Evolutionary conservation across 2,888 invertebrate species (phyloP).

Genomic region (Steinernema carpocapsae): DNA sequence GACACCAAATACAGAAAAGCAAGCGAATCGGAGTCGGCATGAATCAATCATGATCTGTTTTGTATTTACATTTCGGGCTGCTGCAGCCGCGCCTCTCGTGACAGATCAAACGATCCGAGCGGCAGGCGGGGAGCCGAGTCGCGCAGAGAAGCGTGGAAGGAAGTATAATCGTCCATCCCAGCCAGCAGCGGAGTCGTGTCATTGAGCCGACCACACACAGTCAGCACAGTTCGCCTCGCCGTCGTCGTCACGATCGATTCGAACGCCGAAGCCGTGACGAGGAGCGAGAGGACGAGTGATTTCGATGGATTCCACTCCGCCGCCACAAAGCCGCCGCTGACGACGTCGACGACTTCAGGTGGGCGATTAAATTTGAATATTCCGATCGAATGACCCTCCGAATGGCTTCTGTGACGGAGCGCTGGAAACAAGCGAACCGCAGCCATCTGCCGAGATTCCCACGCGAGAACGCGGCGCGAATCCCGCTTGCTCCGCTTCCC

Average conservation of each 20-base stretch:
- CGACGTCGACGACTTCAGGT: slow-evolving; percentile 12
- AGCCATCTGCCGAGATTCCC: not conserved
- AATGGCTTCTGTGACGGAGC: slow-evolving; percentile 14
- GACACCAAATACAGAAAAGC: slow-evolving; percentile 21
- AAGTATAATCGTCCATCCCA: slow-evolving; percentile 7
- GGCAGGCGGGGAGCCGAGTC: not conserved
- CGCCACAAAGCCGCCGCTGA: not conserved
- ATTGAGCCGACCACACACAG: not conserved
- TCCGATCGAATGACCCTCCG: slow-evolving; percentile 10
- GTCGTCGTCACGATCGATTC: not conserved
- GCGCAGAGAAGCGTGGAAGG: slow-evolving; percentile 7
- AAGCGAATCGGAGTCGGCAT: slow-evolving; percentile 1
- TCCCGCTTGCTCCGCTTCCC: not conserved
- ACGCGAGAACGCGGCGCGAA: not conserved
- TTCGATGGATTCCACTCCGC: not conserved
- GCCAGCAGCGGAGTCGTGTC: not conserved
- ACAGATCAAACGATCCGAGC: slow-evolving; percentile 25
- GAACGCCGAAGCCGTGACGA: slow-evolving; percentile 17
- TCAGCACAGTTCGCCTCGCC: not conserved
- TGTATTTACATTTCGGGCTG: slow-evolving; percentile 22
- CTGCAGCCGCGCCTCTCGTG: slow-evolving; percentile 10
- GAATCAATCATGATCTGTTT: slow-evolving; percentile 35
- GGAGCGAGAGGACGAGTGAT: not conserved
- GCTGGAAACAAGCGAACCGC: not conserved
- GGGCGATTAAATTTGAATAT: slow-evolving; percentile 28